A percentile compares a stretch with the other conserved stretches of the same genome.
Conservation (phyloP, 1,140 invertebrate species). For the Drosophila lowei region DNA sequence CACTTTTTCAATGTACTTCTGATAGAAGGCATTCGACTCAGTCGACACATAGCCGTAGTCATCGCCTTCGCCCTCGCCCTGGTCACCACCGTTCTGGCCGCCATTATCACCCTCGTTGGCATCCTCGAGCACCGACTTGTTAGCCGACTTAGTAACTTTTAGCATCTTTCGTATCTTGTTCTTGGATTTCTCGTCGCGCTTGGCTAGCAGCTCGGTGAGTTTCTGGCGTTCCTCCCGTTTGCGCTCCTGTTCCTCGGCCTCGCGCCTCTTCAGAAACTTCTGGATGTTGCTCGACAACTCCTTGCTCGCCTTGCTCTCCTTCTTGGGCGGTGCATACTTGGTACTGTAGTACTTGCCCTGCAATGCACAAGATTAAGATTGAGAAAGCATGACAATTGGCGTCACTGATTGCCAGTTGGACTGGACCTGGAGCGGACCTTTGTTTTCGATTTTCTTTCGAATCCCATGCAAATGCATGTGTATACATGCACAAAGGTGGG, state of each 20-base stretch:
- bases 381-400: slow-evolving; percentile 14
- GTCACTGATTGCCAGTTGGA: slow-evolving; percentile 22
- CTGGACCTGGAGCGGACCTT: not conserved
- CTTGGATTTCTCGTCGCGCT: slow-evolving; percentile 89
- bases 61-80: slow-evolving; percentile 90
- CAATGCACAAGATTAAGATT: slow-evolving; percentile 13
- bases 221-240: slow-evolving; percentile 87
- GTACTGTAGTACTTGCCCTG: slow-evolving; percentile 88
- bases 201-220: slow-evolving; percentile 87
- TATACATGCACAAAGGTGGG: no score
- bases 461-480: no score
- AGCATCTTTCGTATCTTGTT: slow-evolving; percentile 87
- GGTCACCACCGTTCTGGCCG: slow-evolving; percentile 84
- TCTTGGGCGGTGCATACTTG: slow-evolving; percentile 92
- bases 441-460: not conserved
- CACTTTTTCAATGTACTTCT: slow-evolving; percentile 91
- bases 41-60: slow-evolving; percentile 95
- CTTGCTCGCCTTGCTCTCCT: slow-evolving; percentile 87
- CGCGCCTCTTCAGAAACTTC: slow-evolving; percentile 91
- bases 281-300: slow-evolving; percentile 89
- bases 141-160: slow-evolving; percentile 92
- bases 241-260: slow-evolving; percentile 90
- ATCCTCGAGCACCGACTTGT: slow-evolving; percentile 93
- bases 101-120: slow-evolving; percentile 85
- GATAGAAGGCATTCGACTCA: slow-evolving; percentile 90